These are phyloP conservation scores for Nephotettix cincticeps DNA, from an alignment of 1,140 invertebrate genomes.

Conservation along the genomic window DNA sequence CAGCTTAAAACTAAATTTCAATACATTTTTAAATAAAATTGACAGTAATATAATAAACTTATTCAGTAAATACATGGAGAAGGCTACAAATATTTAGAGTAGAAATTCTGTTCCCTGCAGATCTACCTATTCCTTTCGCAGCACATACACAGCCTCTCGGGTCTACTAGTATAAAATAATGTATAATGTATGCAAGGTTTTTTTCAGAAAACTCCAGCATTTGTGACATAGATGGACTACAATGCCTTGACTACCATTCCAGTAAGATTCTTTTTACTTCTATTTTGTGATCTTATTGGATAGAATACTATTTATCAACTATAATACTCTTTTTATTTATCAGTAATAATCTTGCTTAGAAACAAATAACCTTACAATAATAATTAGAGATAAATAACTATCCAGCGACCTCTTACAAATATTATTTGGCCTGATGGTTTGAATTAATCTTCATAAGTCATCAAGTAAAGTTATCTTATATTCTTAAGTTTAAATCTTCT, in stretches of 20 bases:
- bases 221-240: conserved; percentile 17
- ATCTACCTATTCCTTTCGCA: not conserved
- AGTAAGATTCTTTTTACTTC: conserved; percentile 1
- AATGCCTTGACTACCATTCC: conserved; percentile 22
- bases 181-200: not conserved
- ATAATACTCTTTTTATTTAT: no score
- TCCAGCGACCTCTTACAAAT: no score
- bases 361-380: no score
- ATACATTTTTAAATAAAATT: not conserved
- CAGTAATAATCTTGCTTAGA: no score
- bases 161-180: not conserved
- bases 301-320: no score
- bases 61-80: not conserved
- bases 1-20: no score
- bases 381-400: no score
- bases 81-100: not conserved
- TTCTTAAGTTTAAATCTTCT: no score
- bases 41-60: not conserved
- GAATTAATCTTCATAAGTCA: no score
- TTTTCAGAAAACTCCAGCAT: conserved; percentile 4
- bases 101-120: not conserved
- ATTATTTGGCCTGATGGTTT: no score
- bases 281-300: no score
- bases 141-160: not conserved
- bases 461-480: no score